Conservation (phyloP, 2,797 vertebrate species). For the Petrocephalus sullivani region DNA sequence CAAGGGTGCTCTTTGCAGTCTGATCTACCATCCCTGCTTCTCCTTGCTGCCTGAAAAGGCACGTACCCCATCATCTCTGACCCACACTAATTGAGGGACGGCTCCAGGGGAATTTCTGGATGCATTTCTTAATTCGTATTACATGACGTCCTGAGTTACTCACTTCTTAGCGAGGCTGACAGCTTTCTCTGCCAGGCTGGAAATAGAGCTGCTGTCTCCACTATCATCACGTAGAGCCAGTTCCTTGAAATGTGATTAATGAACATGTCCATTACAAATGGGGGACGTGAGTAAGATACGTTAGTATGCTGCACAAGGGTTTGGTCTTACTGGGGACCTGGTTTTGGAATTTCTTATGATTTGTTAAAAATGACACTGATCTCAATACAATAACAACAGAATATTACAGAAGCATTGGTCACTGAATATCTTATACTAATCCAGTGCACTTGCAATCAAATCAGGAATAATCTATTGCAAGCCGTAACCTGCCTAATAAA, state of each 20-base stretch:
- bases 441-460: no score
- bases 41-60: constrained; percentile 62
- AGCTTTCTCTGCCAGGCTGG: constrained; percentile 67
- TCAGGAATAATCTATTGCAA: no score
- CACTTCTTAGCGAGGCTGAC: constrained; percentile 62
- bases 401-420: no score
- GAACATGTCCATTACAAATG: not conserved
- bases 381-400: no score
- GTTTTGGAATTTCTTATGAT: no score
- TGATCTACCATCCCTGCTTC: constrained; percentile 55
- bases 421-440: no score
- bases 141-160: constrained; percentile 32
- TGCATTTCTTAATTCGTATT: not conserved
- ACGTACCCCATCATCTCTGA: not conserved
- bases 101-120: not conserved
- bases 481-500: no score
- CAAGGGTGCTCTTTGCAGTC: constrained; percentile 46
- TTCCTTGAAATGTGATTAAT: constrained; percentile 40
- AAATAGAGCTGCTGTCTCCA: constrained; percentile 44
- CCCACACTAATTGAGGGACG: not conserved
- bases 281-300: not conserved
- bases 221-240: constrained; percentile 42
- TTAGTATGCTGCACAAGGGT: not conserved
- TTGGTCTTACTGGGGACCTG: not conserved
- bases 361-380: no score